Percentiles rank a stretch among this genome's conserved stretches.
phyloP scores from a whole-genome alignment of 2,113 vertebrate species.

The Ageneiosus marmoratus region DNA sequence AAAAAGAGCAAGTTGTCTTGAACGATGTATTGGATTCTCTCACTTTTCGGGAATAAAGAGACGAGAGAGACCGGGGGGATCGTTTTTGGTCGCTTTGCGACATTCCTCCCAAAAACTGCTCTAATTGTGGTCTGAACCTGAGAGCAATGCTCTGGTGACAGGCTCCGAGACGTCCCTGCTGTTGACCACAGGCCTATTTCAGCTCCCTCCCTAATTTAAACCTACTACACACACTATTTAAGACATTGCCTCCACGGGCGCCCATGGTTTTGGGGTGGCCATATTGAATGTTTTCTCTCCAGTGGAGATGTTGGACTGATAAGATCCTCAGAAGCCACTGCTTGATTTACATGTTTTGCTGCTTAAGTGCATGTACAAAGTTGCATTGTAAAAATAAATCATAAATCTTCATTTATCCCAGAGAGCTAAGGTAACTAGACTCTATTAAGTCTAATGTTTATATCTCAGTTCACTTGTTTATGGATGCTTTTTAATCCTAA shows the following conservation, averaged over 20 bases:
- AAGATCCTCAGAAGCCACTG: constrained; percentile 44
- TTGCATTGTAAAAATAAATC: neutral
- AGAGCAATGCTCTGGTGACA: constrained; percentile 52
- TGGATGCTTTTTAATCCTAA: neutral
- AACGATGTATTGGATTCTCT: constrained; percentile 44
- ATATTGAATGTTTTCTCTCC: constrained; percentile 41
- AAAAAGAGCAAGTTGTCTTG: constrained; percentile 24
- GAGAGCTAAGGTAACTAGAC: neutral
- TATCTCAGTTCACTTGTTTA: neutral
- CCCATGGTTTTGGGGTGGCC: constrained; percentile 41
- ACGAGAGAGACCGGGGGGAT: constrained; percentile 35
- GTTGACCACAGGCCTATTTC: constrained; percentile 60
- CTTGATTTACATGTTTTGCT: constrained; percentile 41
- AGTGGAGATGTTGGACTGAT: constrained; percentile 50
- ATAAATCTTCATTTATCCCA: neutral
- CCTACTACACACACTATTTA: constrained; percentile 53
- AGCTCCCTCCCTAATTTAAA: constrained; percentile 59
- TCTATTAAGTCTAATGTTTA: neutral
- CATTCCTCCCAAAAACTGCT: constrained; percentile 53
- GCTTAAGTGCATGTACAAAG: neutral
- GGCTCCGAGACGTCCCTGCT: constrained; percentile 51
- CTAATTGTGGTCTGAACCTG: constrained; percentile 62
- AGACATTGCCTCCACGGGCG: constrained; percentile 39
- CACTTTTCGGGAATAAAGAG: constrained; percentile 28
- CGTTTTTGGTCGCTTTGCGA: constrained; percentile 50